Percentiles rank a stretch among this genome's conserved stretches.
Conservation (phyloP, 2,797 vertebrate genomes). For the Apogon talboti region DNA sequence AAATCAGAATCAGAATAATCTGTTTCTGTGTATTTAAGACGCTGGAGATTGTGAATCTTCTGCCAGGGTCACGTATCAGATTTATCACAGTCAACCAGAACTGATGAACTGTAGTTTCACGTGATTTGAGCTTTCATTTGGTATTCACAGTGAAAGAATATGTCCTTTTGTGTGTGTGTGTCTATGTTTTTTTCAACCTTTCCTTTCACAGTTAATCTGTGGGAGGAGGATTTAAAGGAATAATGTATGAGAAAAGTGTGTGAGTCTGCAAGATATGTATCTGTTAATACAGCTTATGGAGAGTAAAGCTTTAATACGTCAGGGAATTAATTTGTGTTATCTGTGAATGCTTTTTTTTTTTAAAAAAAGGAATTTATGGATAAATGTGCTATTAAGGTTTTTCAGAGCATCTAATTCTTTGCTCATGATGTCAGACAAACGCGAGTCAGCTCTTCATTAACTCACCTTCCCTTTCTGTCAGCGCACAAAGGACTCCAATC, state of each 20-base stretch:
- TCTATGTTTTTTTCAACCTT: slow-evolving; percentile 9
- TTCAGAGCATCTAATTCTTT: slow-evolving; percentile 14
- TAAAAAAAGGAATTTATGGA: neutral
- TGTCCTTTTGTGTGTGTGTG: neutral
- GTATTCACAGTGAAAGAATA: neutral
- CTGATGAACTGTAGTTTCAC: too few relatives aligned
- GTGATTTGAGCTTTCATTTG: slow-evolving; percentile 2
- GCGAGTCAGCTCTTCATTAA: slow-evolving; percentile 35
- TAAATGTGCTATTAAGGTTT: slow-evolving; percentile 11
- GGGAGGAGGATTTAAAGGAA: slow-evolving; percentile 38
- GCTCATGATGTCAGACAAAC: slow-evolving; percentile 19
- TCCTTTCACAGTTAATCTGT: slow-evolving; percentile 41
- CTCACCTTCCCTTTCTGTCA: slow-evolving; percentile 5
- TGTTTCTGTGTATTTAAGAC: neutral
- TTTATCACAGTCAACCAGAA: neutral
- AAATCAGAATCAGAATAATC: neutral
- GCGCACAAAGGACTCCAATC: slow-evolving; percentile 39
- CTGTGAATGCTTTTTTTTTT: neutral
- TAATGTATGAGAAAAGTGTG: slow-evolving; percentile 23
- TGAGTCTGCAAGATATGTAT: slow-evolving; percentile 10
- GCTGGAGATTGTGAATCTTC: neutral
- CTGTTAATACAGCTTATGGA: slow-evolving; percentile 1
- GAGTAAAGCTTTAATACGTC: neutral
- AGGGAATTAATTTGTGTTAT: slow-evolving; percentile 3
- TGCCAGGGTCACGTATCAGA: neutral